Percentiles rank a stretch among this genome's conserved stretches.
phyloP scores from a whole-genome alignment of 2,113 vertebrate genomes.

The Channa maculata region DNA sequence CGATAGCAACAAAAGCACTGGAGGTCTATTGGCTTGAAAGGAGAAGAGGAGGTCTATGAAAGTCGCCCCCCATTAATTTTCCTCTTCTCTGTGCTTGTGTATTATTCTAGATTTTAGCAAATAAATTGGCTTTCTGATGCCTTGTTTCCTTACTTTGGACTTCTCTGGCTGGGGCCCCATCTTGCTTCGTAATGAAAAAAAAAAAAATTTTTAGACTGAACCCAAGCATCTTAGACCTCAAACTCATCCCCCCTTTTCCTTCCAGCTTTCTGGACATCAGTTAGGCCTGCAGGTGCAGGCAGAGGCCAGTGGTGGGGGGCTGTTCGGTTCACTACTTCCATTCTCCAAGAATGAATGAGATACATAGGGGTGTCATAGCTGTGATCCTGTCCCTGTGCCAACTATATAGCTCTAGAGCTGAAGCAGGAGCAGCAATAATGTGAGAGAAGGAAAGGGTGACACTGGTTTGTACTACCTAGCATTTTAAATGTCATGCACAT shows the following conservation, averaged over 20 bases:
- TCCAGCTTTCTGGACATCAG: slow-evolving; percentile 45
- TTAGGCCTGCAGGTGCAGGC: slow-evolving; percentile 77
- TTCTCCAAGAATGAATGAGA: slow-evolving; percentile 79
- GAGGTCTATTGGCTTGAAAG: background rate
- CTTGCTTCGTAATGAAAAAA: background rate
- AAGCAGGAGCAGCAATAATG: slow-evolving; percentile 9
- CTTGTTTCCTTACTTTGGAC: background rate
- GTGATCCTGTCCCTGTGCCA: slow-evolving; percentile 51
- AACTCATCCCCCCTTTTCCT: slow-evolving; percentile 38
- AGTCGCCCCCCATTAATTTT: background rate
- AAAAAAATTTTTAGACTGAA: slow-evolving; percentile 4
- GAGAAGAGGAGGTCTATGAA: slow-evolving; percentile 62
- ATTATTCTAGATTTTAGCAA: background rate
- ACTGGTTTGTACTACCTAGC: slow-evolving; percentile 10
- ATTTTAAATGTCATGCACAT: slow-evolving; percentile 24
- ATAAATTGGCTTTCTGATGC: slow-evolving; percentile 8
- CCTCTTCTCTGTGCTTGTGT: too few species aligned
- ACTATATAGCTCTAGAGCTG: slow-evolving; percentile 4
- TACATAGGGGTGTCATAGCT: slow-evolving; percentile 75
- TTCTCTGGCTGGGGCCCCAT: background rate
- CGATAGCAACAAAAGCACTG: slow-evolving; percentile 43
- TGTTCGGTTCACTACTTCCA: slow-evolving; percentile 79
- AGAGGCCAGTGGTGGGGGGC: slow-evolving; percentile 70
- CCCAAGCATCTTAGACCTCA: slow-evolving; percentile 9
- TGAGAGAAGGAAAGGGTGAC: slow-evolving; percentile 12